Conservation (phyloP, 2,797 vertebrate species). For the Hylomyscus alleni region DNA sequence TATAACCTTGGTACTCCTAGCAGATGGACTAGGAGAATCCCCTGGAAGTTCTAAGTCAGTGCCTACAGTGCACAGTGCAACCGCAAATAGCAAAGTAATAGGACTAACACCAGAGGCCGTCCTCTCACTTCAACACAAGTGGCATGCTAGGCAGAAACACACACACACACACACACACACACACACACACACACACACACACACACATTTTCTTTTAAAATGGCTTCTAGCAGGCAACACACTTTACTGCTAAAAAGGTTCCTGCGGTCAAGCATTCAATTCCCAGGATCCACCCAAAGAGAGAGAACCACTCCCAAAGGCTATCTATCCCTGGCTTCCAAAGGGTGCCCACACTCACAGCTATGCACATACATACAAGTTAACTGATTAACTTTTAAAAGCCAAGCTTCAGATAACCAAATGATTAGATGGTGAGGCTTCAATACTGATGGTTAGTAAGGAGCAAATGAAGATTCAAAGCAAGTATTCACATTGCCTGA, state of each 20-base stretch:
- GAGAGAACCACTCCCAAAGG: not conserved
- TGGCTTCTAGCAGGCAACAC: not conserved
- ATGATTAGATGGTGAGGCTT: not conserved
- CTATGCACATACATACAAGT: not conserved
- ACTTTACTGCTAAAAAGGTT: not conserved
- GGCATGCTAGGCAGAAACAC: not conserved
- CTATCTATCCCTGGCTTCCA: not conserved
- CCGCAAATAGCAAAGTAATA: not conserved
- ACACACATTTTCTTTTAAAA: not conserved
- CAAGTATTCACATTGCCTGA: not conserved
- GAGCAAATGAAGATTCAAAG: not conserved
- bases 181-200: not conserved
- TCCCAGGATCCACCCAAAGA: not conserved
- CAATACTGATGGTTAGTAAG: not conserved
- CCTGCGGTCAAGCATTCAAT: not conserved
- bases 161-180: not conserved
- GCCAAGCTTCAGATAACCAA: slow-evolving; percentile 14
- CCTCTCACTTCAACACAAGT: not conserved
- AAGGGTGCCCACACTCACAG: not conserved
- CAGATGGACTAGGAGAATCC: not conserved
- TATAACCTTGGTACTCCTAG: not conserved
- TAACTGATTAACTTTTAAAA: not conserved
- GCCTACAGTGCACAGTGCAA: not conserved
- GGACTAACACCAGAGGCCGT: not conserved
- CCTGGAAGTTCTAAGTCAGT: not conserved